phyloP scores from a whole-genome alignment of 2,113 vertebrate species.

The Aphelocoma coerulescens region DNA sequence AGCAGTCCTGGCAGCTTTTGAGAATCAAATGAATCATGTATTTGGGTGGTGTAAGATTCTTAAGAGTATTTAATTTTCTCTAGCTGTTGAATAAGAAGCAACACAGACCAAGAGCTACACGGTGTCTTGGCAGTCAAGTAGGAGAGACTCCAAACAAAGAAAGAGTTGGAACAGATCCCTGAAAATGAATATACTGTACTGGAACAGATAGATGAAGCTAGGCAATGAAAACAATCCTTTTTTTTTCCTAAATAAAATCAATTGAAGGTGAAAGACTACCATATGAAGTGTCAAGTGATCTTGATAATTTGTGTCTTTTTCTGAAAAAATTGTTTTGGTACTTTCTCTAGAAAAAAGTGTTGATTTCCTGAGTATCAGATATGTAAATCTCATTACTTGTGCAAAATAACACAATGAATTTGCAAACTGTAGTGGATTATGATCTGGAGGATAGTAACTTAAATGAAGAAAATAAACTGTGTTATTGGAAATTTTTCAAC shows the following conservation, averaged over 20 bases:
- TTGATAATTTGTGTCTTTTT: background rate
- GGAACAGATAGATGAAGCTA: background rate
- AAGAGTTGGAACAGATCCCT: background rate
- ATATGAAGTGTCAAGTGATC: background rate
- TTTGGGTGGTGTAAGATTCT: background rate
- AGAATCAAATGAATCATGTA: background rate
- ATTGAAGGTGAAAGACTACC: background rate
- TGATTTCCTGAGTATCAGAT: background rate
- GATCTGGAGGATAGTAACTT: background rate
- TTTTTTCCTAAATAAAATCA: background rate
- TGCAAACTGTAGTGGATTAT: background rate
- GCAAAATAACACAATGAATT: background rate
- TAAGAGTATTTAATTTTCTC: background rate
- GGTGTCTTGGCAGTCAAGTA: background rate
- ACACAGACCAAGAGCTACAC: background rate
- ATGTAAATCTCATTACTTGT: background rate
- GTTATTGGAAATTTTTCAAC: background rate
- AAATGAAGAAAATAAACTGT: background rate
- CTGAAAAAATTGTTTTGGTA: background rate
- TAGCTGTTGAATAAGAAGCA: background rate
- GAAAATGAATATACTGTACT: background rate
- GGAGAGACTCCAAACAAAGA: background rate
- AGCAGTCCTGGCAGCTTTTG: background rate
- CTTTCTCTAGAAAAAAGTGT: background rate
- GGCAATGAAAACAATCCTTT: background rate